A percentile compares a stretch with the other conserved stretches of the same genome.
Conservation (phyloP, 1,140 invertebrate genomes). For the Drosophila ananassae region DNA sequence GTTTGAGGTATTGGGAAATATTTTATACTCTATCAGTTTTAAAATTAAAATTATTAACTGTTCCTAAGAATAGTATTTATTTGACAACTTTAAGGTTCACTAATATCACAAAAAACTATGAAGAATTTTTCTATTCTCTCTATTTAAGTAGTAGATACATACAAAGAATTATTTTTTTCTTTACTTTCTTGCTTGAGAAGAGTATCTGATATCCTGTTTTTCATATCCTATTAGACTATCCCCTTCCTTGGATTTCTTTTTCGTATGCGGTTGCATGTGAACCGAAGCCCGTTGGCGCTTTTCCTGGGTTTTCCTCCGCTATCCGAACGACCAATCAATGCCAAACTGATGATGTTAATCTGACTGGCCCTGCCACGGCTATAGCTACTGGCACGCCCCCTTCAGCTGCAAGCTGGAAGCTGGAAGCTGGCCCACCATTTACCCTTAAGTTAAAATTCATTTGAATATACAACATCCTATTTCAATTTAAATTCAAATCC, state of each 20-base stretch:
- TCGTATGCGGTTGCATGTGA: slow-evolving; percentile 68
- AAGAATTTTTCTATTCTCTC: no score
- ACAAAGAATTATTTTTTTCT: no score
- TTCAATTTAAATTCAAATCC: slow-evolving; percentile 84
- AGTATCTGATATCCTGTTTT: background rate
- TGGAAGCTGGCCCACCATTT: slow-evolving; percentile 53
- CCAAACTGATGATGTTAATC: slow-evolving; percentile 84
- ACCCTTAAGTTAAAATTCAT: slow-evolving; percentile 84
- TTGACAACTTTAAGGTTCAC: no score
- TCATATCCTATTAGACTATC: background rate
- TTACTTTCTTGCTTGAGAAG: background rate
- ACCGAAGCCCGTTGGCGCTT: slow-evolving; percentile 59
- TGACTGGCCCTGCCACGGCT: slow-evolving; percentile 55
- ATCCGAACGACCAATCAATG: slow-evolving; percentile 82
- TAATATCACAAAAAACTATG: no score
- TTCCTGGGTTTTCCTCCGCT: slow-evolving; percentile 59
- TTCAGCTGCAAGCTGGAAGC: background rate
- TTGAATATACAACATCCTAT: slow-evolving; percentile 84
- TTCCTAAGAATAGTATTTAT: no score
- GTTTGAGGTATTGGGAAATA: slow-evolving; percentile 1
- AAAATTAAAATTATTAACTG: background rate
- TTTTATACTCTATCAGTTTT: slow-evolving; percentile 16
- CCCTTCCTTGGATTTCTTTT: slow-evolving; percentile 39
- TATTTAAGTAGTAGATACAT: no score
- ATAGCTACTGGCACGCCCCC: slow-evolving; percentile 33